Percentiles rank a stretch among this genome's conserved stretches.
These are phyloP conservation scores for Artibeus jamaicensis DNA, from an alignment of 2,797 vertebrate species.

Conservation along the genomic window DNA sequence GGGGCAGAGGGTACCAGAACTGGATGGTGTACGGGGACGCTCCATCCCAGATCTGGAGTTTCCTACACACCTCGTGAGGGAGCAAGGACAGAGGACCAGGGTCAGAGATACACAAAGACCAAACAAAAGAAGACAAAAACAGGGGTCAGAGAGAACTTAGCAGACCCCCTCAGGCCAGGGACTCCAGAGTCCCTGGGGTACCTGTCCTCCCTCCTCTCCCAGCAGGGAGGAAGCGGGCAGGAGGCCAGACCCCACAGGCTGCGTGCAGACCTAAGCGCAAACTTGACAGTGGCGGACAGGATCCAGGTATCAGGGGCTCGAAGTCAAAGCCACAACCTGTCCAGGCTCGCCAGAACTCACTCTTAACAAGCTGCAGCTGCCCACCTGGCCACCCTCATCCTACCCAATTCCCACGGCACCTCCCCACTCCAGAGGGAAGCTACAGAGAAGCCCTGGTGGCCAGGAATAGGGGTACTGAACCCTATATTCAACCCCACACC, in stretches of 20 bases:
- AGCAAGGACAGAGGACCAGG: background rate
- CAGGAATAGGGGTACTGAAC: background rate
- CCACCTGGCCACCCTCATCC: conserved; percentile 34
- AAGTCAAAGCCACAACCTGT: conserved; percentile 59
- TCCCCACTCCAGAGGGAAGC: conserved; percentile 36
- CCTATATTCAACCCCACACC: background rate
- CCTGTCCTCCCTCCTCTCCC: background rate
- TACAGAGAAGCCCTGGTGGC: background rate
- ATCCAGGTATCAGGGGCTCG: conserved; percentile 25
- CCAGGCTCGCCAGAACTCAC: conserved; percentile 24
- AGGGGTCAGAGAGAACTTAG: background rate
- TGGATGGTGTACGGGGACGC: background rate
- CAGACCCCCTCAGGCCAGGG: background rate
- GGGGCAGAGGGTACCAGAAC: background rate
- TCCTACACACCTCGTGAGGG: background rate
- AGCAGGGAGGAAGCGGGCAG: background rate
- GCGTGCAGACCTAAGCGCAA: background rate
- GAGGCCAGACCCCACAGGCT: background rate
- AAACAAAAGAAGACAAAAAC: background rate
- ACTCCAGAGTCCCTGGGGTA: background rate
- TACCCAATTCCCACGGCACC: conserved; percentile 56
- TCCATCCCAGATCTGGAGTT: background rate
- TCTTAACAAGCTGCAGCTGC: conserved; percentile 30
- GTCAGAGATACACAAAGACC: background rate
- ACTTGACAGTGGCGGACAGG: background rate